phyloP scores from a whole-genome alignment of 2,888 invertebrate species.

The Acrocyrtus sp. region DNA sequence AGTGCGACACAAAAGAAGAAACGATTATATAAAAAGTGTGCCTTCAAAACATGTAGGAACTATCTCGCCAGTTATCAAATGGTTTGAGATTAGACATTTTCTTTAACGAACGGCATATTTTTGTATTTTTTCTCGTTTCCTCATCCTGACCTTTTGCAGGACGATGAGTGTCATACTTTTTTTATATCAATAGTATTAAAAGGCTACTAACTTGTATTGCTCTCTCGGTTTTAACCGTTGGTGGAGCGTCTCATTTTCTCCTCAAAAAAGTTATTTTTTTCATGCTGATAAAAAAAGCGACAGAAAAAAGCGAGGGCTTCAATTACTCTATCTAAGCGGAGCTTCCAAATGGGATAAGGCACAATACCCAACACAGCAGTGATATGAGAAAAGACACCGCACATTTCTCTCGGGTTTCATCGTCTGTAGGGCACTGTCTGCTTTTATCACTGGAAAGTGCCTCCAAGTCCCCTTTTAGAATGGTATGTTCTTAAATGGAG shows the following conservation, averaged over 20 bases:
- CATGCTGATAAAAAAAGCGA: slow-evolving; percentile 5
- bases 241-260: slow-evolving; percentile 27
- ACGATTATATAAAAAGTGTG: slow-evolving; percentile 14
- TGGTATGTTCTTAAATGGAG: too few relatives aligned
- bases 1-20: slow-evolving; percentile 35
- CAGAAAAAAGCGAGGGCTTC: slow-evolving; percentile 37
- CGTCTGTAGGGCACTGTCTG: slow-evolving; percentile 11
- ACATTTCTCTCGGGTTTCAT: background rate
- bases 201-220: background rate
- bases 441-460: slow-evolving; percentile 17
- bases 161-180: slow-evolving; percentile 47
- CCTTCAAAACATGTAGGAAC: too few relatives aligned
- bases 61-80: too few relatives aligned
- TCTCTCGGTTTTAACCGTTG: background rate
- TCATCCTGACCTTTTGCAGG: slow-evolving; percentile 28
- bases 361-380: too few relatives aligned
- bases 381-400: too few relatives aligned
- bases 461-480: background rate
- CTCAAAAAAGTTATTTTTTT: slow-evolving; percentile 25
- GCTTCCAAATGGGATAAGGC: background rate
- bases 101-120: background rate
- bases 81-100: background rate
- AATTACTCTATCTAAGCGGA: slow-evolving; percentile 50
- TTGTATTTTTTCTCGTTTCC: slow-evolving; percentile 11
- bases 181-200: background rate